Percentiles rank a stretch among this genome's conserved stretches.
phyloP scores from a whole-genome alignment of 2,113 vertebrate genomes.

The Etheostoma spectabile region DNA sequence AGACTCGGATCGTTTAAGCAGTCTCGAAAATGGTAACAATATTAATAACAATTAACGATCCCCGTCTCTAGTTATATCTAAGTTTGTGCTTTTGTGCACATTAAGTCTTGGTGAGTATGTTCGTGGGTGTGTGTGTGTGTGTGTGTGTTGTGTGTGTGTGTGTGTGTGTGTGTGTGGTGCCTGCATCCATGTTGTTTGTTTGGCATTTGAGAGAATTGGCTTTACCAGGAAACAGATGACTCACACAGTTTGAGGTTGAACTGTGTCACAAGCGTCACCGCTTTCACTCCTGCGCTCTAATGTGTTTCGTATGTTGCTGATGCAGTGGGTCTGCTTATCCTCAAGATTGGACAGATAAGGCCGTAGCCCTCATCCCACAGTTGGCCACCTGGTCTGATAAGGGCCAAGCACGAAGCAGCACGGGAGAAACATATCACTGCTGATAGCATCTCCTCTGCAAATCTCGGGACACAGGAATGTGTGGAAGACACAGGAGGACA shows the following conservation, averaged over 20 bases:
- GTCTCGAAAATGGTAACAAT: no score
- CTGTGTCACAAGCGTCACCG: conserved; percentile 54
- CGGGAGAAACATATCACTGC: conserved; percentile 50
- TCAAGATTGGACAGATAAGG: conserved; percentile 66
- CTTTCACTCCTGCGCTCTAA: conserved; percentile 61
- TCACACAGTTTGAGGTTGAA: conserved; percentile 71
- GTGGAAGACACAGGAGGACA: conserved; percentile 22
- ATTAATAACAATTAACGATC: no score
- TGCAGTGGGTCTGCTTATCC: conserved; percentile 54
- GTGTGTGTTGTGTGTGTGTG: background rate
- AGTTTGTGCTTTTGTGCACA: conserved; percentile 31
- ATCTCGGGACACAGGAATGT: conserved; percentile 56
- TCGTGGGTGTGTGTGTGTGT: background rate
- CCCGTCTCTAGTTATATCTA: conserved; percentile 20
- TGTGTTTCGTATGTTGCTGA: conserved; percentile 59
- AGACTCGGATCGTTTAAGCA: no score
- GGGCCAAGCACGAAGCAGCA: conserved; percentile 52
- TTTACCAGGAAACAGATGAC: conserved; percentile 69
- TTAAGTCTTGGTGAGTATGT: conserved; percentile 2
- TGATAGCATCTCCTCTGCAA: conserved; percentile 69
- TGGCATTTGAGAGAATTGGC: conserved; percentile 45
- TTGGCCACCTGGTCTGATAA: conserved; percentile 72
- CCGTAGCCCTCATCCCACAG: conserved; percentile 45
- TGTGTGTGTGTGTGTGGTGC: conserved; percentile 1
- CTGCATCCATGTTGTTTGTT: conserved; percentile 31